Evolutionary conservation across 2,888 invertebrate genomes (phyloP).

Genomic region (Pilophorus perplexus): DNA sequence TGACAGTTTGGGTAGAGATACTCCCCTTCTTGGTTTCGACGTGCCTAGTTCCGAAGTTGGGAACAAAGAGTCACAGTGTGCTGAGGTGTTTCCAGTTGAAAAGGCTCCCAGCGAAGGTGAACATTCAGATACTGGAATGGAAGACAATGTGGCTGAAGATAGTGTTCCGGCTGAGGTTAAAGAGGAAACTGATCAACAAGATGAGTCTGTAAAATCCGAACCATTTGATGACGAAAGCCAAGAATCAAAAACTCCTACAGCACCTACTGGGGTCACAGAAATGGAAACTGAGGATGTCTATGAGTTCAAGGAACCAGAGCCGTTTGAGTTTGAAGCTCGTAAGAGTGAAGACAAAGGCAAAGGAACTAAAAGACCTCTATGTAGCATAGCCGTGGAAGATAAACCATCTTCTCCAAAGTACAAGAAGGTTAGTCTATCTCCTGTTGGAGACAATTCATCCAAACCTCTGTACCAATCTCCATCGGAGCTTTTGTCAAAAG

Average conservation of each 20-base stretch:
- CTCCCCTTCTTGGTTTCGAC: slow-evolving; percentile 1
- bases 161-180: background rate
- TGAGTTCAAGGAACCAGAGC: slow-evolving; percentile 86
- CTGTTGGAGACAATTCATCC: background rate
- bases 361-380: slow-evolving; percentile 52
- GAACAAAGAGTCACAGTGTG: background rate
- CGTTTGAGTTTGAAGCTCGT: slow-evolving; percentile 77
- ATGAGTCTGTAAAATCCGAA: background rate
- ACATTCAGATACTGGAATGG: background rate
- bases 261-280: background rate
- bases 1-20: background rate
- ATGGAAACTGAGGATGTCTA: slow-evolving; percentile 63
- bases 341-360: slow-evolving; percentile 52
- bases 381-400: slow-evolving; percentile 55
- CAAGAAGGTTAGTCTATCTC: background rate
- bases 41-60: background rate
- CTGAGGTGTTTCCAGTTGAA: background rate
- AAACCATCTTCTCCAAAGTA: slow-evolving; percentile 21
- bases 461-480: background rate
- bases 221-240: background rate
- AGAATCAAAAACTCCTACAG: background rate
- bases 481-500: slow-evolving; percentile 16
- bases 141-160: background rate
- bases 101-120: background rate
- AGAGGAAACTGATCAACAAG: background rate